These are phyloP conservation scores for Glaucomys volans DNA, from an alignment of 2,113 vertebrate genomes.

Conservation along the genomic window DNA sequence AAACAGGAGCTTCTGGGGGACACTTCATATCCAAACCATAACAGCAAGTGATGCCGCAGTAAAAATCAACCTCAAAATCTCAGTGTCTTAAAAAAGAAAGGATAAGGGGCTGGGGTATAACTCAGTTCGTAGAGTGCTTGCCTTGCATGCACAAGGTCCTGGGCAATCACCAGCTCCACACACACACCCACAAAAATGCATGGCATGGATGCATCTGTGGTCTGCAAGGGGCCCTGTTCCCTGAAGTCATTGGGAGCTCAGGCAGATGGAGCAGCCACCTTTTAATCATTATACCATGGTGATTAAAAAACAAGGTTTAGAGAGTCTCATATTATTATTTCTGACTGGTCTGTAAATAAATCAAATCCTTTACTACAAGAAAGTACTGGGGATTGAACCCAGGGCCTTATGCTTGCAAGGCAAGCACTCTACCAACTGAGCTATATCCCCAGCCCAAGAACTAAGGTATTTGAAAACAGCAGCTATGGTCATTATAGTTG, in stretches of 20 bases:
- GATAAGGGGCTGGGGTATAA: no score
- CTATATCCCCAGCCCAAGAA: no score
- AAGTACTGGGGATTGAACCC: not conserved
- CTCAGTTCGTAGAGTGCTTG: no score
- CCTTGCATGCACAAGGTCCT: no score
- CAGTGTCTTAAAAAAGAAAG: not conserved
- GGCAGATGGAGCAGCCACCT: not conserved
- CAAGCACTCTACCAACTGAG: no score
- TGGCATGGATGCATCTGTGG: not conserved
- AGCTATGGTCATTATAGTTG: not conserved
- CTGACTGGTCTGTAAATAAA: not conserved
- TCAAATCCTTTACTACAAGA: not conserved
- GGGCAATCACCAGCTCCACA: no score
- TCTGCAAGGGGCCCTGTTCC: not conserved
- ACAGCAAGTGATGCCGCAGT: not conserved
- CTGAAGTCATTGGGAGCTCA: not conserved
- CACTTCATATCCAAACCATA: no score
- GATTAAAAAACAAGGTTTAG: not conserved
- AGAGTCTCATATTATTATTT: not conserved
- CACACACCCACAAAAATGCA: no score
- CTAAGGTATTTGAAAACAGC: not conserved
- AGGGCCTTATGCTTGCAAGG: no score
- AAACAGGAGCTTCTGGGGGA: no score
- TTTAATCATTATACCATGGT: not conserved
- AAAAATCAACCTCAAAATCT: slow-evolving; percentile 8